Base-by-base conservation (phyloP, 2,888 invertebrate species). In the Anarsia innoxiella region DNA sequence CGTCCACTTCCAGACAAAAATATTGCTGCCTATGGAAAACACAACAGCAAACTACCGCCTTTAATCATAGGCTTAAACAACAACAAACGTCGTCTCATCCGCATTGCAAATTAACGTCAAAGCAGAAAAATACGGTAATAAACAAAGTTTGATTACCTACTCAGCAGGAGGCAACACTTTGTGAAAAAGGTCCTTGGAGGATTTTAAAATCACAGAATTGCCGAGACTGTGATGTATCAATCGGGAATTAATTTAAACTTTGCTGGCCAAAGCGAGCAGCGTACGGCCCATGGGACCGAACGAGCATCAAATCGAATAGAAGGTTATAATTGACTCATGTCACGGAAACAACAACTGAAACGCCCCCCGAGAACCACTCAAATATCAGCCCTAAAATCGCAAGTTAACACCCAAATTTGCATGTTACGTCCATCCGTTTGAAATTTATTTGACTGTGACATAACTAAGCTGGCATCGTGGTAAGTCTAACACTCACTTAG, bases 211-310 rank as follows among this genome's bases (percentile, higher is more conserved):
- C 70, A 67, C 60, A 63, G 59, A 61, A 63, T 63, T 57, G 66
- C 60, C 61, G 61, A 63, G 69, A 70, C 68, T 68, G 59, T 68
- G 68, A 73, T 75, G 68, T 78, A 75, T 76, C 80, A 78, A 80
- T 77, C 66, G 66, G 64, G 71, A 80, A 79, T 79, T 80, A 77
- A 82, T 82, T 82, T 78, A 79, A 82, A 80, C 74, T 80, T 80
- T 71, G 66, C 70, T 66, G 63, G 65, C 60, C 69, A 73, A 78
- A 77, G 69, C 71, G 73, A 77, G 63, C 72, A 74, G 58, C 62
- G 66, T 53, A 53, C 51, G 53, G 53, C 80, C 71, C 73, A 53
- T 63, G 74, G 75, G 80, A 78, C 66, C 57, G 57, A 69, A 65
- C 70, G 61, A 71, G 62, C 68, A 75, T 77, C 76, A 78, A 77